phyloP scores from a whole-genome alignment of 2,888 invertebrate genomes.

The Acholoe squamosa region DNA sequence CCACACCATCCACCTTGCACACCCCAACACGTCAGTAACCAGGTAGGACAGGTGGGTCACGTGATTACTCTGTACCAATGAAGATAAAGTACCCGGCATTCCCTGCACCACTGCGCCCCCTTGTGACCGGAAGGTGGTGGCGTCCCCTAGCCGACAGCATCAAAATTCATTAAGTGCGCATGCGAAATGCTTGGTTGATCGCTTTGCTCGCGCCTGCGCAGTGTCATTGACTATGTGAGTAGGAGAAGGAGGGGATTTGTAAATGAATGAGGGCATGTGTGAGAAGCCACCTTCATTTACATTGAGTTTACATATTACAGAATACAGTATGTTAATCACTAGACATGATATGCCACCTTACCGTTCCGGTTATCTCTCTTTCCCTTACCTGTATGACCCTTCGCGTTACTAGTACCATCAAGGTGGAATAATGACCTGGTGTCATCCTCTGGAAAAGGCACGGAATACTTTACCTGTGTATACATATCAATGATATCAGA shows the following conservation, averaged over 20 bases:
- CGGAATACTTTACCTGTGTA: no score
- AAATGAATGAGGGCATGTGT: background rate
- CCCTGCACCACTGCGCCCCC: slow-evolving; percentile 8
- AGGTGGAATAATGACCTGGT: no score
- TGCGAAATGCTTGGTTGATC: background rate
- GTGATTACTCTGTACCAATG: slow-evolving; percentile 34
- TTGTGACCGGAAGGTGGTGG: slow-evolving; percentile 37
- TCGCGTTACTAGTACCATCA: no score
- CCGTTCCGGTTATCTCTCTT: no score
- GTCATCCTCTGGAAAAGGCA: no score
- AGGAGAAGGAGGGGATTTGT: background rate
- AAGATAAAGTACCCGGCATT: slow-evolving; percentile 36
- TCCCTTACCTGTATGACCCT: no score
- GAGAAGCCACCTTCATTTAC: background rate
- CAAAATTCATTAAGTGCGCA: slow-evolving; percentile 54
- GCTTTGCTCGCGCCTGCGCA: slow-evolving; percentile 22
- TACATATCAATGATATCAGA: no score
- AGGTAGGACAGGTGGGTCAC: slow-evolving; percentile 17
- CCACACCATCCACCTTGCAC: background rate
- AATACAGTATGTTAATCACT: no score
- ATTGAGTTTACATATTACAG: background rate
- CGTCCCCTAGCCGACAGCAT: background rate
- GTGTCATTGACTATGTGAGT: slow-evolving; percentile 22
- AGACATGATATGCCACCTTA: no score
- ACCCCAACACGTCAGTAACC: slow-evolving; percentile 17